These are phyloP conservation scores for Buceros bicornis DNA, from an alignment of 2,797 vertebrate species.

Conservation along the genomic window DNA sequence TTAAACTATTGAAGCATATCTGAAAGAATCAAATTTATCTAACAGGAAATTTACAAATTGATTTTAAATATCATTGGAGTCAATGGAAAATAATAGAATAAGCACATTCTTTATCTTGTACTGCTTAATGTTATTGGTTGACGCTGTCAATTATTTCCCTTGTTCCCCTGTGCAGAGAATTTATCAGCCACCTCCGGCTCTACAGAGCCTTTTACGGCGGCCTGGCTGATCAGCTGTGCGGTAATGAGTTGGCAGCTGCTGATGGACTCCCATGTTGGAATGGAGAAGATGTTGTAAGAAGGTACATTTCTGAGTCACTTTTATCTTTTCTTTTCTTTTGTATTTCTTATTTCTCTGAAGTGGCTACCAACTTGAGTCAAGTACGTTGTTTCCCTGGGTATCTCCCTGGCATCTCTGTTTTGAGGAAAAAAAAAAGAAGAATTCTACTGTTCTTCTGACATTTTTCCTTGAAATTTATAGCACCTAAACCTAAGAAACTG, in stretches of 20 bases:
- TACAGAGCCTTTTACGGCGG: constrained; percentile 85
- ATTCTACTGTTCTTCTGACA: background rate
- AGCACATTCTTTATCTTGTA: background rate
- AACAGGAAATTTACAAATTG: background rate
- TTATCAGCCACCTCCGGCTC: constrained; percentile 82
- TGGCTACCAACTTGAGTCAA: rapidly evolving
- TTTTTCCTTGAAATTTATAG: background rate
- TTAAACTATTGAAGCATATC: background rate
- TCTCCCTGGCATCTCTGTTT: no score
- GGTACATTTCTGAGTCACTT: constrained; percentile 73
- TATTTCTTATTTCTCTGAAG: background rate
- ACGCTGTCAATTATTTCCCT: background rate
- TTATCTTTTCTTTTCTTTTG: background rate
- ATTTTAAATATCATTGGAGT: background rate
- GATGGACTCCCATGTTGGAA: constrained; percentile 88
- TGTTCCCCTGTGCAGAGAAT: constrained; percentile 82
- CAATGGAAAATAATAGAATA: background rate
- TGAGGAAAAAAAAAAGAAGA: no score
- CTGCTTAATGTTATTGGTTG: background rate
- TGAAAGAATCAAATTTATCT: background rate
- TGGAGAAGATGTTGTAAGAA: constrained; percentile 84
- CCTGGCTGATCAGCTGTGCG: constrained; percentile 87
- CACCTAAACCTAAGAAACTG: background rate
- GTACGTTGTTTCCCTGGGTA: background rate
- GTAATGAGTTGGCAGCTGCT: constrained; percentile 82